A percentile compares a stretch with the other conserved stretches of the same genome.
Evolutionary conservation across 1,140 invertebrate species (phyloP).

Genomic region (Formica exsecta): DNA sequence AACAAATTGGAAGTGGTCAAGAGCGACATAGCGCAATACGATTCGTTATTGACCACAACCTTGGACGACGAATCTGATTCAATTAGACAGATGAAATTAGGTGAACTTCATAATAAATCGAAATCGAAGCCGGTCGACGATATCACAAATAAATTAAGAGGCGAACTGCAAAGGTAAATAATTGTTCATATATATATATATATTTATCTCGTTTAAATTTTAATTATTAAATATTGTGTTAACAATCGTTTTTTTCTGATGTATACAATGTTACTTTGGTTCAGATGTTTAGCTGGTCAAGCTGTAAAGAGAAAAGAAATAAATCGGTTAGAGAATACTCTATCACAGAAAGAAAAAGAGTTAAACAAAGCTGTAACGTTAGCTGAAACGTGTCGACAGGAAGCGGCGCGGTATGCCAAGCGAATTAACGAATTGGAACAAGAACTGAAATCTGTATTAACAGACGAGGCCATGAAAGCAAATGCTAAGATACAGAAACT

Average conservation of each 20-base stretch:
- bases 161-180: conserved; percentile 78
- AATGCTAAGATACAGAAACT: conserved; percentile 82
- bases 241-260: not conserved
- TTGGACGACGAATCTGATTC: conserved; percentile 82
- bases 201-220: not conserved
- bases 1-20: conserved; percentile 80
- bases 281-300: conserved; percentile 80
- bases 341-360: conserved; percentile 81
- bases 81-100: conserved; percentile 82
- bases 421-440: conserved; percentile 81
- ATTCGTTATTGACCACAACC: conserved; percentile 76
- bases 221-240: not conserved
- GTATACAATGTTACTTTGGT: conserved; percentile 29
- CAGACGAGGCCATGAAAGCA: conserved; percentile 81
- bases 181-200: not conserved
- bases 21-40: conserved; percentile 78
- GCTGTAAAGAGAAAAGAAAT: conserved; percentile 83
- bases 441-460: conserved; percentile 81
- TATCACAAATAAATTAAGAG: conserved; percentile 78
- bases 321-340: conserved; percentile 79
- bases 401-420: conserved; percentile 77
- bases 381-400: conserved; percentile 74
- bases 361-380: conserved; percentile 76
- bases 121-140: conserved; percentile 78
- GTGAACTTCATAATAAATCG: conserved; percentile 77